Conservation (phyloP, 2,797 vertebrate genomes). For the Echeneis naucrates region DNA sequence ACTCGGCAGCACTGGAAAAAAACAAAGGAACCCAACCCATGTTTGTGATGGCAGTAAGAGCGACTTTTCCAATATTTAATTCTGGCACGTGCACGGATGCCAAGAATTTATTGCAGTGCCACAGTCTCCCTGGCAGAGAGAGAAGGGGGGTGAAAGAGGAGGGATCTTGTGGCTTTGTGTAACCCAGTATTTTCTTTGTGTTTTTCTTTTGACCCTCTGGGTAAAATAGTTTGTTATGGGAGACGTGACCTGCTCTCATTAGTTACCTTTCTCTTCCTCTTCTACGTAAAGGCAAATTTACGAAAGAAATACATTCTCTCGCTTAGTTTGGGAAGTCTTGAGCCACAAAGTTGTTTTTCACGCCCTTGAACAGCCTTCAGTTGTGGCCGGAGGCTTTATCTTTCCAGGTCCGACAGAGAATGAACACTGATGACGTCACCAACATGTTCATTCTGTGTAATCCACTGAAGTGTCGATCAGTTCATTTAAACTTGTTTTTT, state of each 20-base stretch:
- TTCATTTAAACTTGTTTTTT: neutral
- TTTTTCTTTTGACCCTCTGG: slow-evolving; percentile 47
- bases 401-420: too few relatives aligned
- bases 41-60: slow-evolving; percentile 80
- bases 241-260: slow-evolving; percentile 41
- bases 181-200: slow-evolving; percentile 53
- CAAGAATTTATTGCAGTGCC: slow-evolving; percentile 78
- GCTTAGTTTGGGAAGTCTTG: neutral
- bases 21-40: slow-evolving; percentile 74
- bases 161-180: slow-evolving; percentile 59
- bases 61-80: slow-evolving; percentile 82
- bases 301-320: neutral
- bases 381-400: too few relatives aligned
- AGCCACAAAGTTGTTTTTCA: too few relatives aligned
- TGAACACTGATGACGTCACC: too few relatives aligned
- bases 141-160: slow-evolving; percentile 34
- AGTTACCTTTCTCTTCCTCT: slow-evolving; percentile 24
- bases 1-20: slow-evolving; percentile 58
- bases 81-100: slow-evolving; percentile 68
- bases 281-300: slow-evolving; percentile 7
- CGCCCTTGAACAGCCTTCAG: too few relatives aligned
- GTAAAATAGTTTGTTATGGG: slow-evolving; percentile 41
- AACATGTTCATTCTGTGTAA: neutral
- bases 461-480: neutral
- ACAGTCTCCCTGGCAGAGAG: slow-evolving; percentile 64